phyloP scores from a whole-genome alignment of 2,888 invertebrate species.

The Apamea sordens region DNA sequence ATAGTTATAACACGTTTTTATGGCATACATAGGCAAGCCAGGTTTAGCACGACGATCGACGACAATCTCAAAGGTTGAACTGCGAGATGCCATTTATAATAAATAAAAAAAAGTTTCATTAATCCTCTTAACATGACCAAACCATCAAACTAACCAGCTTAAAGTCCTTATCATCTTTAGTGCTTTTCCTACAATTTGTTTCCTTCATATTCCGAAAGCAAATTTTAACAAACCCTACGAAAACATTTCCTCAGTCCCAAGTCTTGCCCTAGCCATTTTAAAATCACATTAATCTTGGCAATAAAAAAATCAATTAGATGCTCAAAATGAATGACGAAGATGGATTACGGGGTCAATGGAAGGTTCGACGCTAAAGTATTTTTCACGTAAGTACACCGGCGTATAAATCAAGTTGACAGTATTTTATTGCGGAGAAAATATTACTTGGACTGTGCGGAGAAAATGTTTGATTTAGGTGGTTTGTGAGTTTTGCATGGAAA shows the following conservation, averaged over 20 bases:
- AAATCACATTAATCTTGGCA: slow-evolving; percentile 57
- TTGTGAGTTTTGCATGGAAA: slow-evolving; percentile 17
- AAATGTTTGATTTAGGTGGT: slow-evolving; percentile 52
- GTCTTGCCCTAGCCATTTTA: background rate
- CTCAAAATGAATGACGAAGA: slow-evolving; percentile 73
- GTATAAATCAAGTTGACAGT: slow-evolving; percentile 83
- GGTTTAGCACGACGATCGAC: too few relatives aligned
- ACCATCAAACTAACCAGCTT: background rate
- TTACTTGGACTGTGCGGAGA: slow-evolving; percentile 65
- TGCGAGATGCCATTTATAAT: too few relatives aligned
- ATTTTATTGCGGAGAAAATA: slow-evolving; percentile 74
- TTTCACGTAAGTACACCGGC: slow-evolving; percentile 73
- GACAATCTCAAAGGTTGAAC: too few relatives aligned
- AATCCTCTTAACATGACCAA: too few relatives aligned
- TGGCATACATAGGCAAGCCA: too few relatives aligned
- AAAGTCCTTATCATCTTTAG: background rate
- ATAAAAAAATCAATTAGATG: slow-evolving; percentile 71
- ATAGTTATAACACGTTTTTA: too few relatives aligned
- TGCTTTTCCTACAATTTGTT: background rate
- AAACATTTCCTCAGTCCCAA: background rate
- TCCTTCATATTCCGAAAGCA: background rate
- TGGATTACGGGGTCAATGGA: slow-evolving; percentile 71
- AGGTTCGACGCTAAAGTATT: slow-evolving; percentile 72
- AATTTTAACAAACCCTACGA: background rate
- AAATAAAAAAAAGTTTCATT: too few relatives aligned